Percentiles rank a stretch among this genome's conserved stretches.
phyloP scores from a whole-genome alignment of 2,113 vertebrate species.

The Meles meles region DNA sequence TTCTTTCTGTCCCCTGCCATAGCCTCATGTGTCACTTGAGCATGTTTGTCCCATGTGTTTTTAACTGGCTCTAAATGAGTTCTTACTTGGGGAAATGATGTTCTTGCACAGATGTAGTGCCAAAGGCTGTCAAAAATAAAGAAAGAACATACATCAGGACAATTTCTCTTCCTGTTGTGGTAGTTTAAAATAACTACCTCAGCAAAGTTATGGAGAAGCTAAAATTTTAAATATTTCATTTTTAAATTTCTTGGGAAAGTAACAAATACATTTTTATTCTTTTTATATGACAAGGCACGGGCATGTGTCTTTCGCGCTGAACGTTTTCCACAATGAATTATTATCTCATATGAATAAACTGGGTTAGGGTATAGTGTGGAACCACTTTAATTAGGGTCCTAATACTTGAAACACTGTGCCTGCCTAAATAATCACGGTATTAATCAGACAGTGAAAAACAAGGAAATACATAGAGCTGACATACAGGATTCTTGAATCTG shows the following conservation, averaged over 20 bases:
- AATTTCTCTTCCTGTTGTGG: neutral
- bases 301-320: neutral
- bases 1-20: neutral
- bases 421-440: neutral
- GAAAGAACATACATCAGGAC: neutral
- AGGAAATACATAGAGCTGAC: neutral
- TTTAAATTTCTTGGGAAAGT: neutral
- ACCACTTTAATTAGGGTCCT: neutral
- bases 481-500: neutral
- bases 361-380: neutral
- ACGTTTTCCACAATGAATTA: neutral
- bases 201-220: neutral
- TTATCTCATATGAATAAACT: neutral
- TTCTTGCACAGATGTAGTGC: neutral
- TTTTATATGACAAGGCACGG: neutral
- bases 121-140: conserved; percentile 15
- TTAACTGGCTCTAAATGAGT: neutral
- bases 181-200: neutral
- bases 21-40: neutral
- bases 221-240: neutral
- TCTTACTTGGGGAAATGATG: neutral
- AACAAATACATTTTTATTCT: neutral
- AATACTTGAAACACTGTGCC: neutral
- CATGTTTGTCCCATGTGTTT: neutral
- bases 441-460: neutral